Conservation (phyloP, 2,888 invertebrate species). For the Agrypnus murinus region DNA sequence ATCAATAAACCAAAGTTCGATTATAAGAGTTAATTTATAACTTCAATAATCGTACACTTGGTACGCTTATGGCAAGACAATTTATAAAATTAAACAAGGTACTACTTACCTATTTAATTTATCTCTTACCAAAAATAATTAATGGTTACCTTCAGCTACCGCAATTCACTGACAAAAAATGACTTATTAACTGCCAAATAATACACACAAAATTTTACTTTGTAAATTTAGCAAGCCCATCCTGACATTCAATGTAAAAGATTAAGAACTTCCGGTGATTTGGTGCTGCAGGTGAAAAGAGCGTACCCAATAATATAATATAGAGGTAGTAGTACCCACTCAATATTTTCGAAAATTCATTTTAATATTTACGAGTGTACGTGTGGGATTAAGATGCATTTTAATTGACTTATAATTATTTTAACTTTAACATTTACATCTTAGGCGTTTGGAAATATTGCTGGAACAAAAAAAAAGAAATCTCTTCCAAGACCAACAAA, state of each 20-base stretch:
- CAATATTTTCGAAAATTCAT: conserved; percentile 24
- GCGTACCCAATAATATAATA: neutral
- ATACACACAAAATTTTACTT: neutral
- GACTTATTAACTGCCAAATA: conserved; percentile 7
- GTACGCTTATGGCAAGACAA: no score
- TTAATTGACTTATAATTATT: conserved; percentile 43
- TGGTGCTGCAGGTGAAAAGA: conserved; percentile 12
- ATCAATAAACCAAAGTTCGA: no score
- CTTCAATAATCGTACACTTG: no score
- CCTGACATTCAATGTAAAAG: neutral
- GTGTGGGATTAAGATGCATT: conserved; percentile 33
- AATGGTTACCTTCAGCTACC: neutral
- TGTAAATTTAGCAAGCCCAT: no score
- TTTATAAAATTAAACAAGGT: no score
- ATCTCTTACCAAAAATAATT: no score
- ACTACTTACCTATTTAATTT: no score
- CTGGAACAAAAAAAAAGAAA: no score
- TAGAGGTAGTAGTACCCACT: no score
- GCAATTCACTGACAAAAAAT: neutral
- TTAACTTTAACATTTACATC: conserved; percentile 34
- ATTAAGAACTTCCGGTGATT: conserved; percentile 35
- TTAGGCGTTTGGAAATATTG: conserved; percentile 38
- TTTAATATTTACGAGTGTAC: conserved; percentile 21
- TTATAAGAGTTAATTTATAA: no score
- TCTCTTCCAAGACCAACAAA: conserved; percentile 1